Percentiles rank a stretch among this genome's conserved stretches.
phyloP scores from a whole-genome alignment of 2,113 vertebrate genomes.

The Podiceps cristatus region DNA sequence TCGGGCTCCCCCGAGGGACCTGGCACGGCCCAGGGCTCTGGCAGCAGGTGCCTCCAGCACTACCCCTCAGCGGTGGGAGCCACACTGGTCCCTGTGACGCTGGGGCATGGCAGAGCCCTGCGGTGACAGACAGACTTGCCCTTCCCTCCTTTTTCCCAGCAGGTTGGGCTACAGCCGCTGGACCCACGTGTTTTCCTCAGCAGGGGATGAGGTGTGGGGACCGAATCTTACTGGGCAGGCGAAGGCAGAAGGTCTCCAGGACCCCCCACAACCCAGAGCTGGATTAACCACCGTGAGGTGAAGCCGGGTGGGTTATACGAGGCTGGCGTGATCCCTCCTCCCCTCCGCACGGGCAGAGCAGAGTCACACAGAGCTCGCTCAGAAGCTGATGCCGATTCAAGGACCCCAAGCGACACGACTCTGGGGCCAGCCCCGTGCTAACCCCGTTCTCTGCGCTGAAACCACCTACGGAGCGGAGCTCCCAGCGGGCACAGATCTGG shows the following conservation, averaged over 20 bases:
- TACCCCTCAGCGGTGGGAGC: neutral
- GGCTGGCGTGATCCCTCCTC: neutral
- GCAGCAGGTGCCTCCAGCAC: neutral
- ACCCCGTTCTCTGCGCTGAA: neutral
- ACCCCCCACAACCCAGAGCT: neutral
- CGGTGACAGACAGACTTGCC: neutral
- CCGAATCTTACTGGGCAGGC: neutral
- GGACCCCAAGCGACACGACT: rapidly evolving
- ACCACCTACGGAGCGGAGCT: neutral
- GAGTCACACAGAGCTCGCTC: neutral
- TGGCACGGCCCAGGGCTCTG: neutral
- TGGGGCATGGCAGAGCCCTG: neutral
- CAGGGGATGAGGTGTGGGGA: neutral
- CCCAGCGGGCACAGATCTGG: neutral
- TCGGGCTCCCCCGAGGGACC: rapidly evolving
- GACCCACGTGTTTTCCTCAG: neutral
- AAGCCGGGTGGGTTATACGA: neutral
- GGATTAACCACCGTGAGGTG: neutral
- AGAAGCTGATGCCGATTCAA: neutral
- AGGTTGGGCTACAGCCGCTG: neutral
- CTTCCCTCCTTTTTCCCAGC: neutral
- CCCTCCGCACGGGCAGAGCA: rapidly evolving
- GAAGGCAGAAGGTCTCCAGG: neutral
- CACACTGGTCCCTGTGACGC: neutral
- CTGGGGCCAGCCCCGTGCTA: neutral